A percentile compares a stretch with the other conserved stretches of the same genome.
Evolutionary conservation across 2,888 invertebrate species (phyloP).

Genomic region (Dasysyrphus albostriatus): DNA sequence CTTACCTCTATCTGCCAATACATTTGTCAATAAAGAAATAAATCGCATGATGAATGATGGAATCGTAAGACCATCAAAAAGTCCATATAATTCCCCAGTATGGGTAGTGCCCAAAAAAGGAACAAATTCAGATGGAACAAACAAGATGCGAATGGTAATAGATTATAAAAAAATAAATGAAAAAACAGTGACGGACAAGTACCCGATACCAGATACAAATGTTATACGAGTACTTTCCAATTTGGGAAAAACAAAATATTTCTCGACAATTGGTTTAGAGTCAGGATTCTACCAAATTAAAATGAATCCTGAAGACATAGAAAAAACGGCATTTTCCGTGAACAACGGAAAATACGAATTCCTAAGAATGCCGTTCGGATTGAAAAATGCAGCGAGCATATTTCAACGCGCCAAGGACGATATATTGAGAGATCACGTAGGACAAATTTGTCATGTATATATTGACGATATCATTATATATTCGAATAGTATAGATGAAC

Average conservation of each 20-base stretch:
- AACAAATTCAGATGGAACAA: too few relatives aligned
- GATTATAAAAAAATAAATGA: too few relatives aligned
- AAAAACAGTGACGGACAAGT: not conserved
- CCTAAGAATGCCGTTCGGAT: too few relatives aligned
- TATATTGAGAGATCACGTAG: conserved; percentile 4
- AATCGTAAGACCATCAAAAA: not conserved
- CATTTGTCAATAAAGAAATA: conserved; percentile 5
- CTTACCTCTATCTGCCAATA: not conserved
- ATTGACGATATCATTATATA: too few relatives aligned
- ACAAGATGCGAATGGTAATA: too few relatives aligned
- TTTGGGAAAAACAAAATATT: not conserved
- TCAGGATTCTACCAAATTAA: conserved; percentile 4
- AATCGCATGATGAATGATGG: not conserved
- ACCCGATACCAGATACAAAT: conserved; percentile 2
- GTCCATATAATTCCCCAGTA: not conserved
- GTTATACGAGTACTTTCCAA: not conserved
- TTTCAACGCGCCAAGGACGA: conserved; percentile 16
- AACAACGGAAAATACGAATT: too few relatives aligned
- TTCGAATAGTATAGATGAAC: too few relatives aligned
- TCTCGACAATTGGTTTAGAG: too few relatives aligned
- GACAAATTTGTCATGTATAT: too few relatives aligned
- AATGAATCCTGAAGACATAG: not conserved
- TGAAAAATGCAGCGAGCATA: not conserved
- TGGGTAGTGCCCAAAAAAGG: too few relatives aligned
- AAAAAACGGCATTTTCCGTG: not conserved